Evolutionary conservation across 2,113 vertebrate genomes (phyloP), one percentile per base, ranked within the genome.

Genomic region (Corvus cornix): DNA sequence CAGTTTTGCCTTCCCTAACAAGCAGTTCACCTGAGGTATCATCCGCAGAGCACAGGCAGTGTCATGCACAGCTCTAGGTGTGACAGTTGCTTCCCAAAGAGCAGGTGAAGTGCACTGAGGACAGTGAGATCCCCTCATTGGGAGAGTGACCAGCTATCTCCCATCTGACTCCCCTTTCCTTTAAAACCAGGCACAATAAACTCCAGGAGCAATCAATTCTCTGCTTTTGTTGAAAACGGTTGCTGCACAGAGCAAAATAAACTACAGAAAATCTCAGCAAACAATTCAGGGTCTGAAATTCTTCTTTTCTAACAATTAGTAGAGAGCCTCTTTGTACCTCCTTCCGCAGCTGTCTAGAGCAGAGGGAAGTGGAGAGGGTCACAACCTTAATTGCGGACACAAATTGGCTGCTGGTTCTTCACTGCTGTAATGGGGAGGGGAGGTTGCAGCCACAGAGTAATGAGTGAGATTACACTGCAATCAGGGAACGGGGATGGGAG

Each of bases 331-430:
- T 48, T 49, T 13, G 10, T 43, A 33, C 66, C 87, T 91, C 86
- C 56, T 92, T 55, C 55, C 55, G 49, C 56, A 90, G 92, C 84
- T 13, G 18, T 64, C 6, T 13, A 56, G 56, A 12, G 1, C 37
- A 27, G 64, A 76, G 64, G 68, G 43, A 91, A 87, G 75, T 11
- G 26, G 90, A 91, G 69, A 87, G 89, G 95, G 95, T 97, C 96
- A 93, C 55, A 87, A 30, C 89, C 94, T 95, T 96, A 83, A 95
- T 96, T 95, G 85, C 86, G 91, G 85, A 70, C 85, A 80, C 91
- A 94, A 95, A 96, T 94, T 84, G 90, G 89, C 85, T 76, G 84
- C 81, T 77, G 66, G 83, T 78, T 93, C 79, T 93, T 87, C 68
- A 39, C 78, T 84, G 58, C 51, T 1, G 21, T 51, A 87, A 58